Conservation (phyloP, 2,113 vertebrate species). For the Neofelis nebulosa region DNA sequence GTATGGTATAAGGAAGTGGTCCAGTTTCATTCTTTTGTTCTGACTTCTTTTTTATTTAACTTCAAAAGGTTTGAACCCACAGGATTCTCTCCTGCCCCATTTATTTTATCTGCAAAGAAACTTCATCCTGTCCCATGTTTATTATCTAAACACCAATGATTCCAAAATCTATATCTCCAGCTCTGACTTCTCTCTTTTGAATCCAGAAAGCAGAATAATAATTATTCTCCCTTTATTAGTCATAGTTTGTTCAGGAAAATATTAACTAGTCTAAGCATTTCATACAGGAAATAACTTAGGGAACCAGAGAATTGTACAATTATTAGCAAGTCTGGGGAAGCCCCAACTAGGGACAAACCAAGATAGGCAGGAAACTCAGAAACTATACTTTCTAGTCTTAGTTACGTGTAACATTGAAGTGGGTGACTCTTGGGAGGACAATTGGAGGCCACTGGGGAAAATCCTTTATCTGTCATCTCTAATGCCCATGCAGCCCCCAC, state of each 20-base stretch:
- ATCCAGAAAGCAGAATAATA: background rate
- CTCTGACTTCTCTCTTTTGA: background rate
- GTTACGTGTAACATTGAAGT: background rate
- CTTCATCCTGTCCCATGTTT: background rate
- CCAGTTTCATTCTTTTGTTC: background rate
- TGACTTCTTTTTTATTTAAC: background rate
- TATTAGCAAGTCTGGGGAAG: background rate
- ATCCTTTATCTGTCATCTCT: background rate
- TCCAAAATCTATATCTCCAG: background rate
- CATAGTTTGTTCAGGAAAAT: background rate
- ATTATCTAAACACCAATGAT: background rate
- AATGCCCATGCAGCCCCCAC: background rate
- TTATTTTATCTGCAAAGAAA: constrained; percentile 6
- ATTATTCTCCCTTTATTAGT: background rate
- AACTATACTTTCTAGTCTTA: background rate
- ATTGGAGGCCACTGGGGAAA: background rate
- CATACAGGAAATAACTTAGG: background rate
- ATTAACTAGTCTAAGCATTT: background rate
- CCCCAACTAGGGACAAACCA: background rate
- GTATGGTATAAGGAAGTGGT: background rate
- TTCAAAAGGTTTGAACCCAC: background rate
- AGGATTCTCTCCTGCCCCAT: background rate
- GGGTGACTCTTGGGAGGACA: background rate
- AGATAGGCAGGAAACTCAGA: background rate
- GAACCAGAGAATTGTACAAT: background rate